phyloP scores from a whole-genome alignment of 2,888 invertebrate species.

The Prosapia bicincta region DNA sequence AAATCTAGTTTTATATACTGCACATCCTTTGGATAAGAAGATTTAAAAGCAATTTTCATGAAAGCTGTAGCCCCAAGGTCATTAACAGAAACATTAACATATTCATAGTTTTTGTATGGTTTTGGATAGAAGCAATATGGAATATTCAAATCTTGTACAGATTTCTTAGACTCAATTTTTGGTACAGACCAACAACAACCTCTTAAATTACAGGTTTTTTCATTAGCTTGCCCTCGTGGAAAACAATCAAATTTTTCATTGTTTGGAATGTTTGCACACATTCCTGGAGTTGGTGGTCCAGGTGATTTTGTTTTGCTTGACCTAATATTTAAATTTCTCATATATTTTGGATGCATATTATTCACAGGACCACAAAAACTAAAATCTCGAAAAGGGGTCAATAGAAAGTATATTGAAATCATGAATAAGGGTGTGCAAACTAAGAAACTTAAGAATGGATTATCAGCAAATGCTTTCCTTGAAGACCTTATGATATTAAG shows the following conservation, averaged over 20 bases:
- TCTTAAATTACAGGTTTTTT: conserved; percentile 33
- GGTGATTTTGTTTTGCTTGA: not conserved
- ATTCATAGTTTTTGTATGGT: conserved; percentile 61
- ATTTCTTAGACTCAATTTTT: conserved; percentile 4
- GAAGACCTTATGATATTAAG: not conserved
- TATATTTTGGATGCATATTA: not conserved
- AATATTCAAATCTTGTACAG: conserved; percentile 42
- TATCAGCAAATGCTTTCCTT: not conserved
- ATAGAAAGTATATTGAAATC: not conserved
- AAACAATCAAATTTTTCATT: conserved; percentile 39
- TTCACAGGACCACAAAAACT: too few species aligned
- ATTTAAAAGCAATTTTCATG: conserved; percentile 53
- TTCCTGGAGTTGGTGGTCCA: not conserved
- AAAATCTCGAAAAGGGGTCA: not conserved
- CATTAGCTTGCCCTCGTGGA: conserved; percentile 34
- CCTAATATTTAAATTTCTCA: not conserved
- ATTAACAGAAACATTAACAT: conserved; percentile 58
- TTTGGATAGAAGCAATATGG: conserved; percentile 74
- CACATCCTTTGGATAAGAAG: conserved; percentile 65
- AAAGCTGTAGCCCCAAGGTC: conserved; percentile 58
- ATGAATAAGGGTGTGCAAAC: not conserved
- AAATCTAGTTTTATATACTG: conserved; percentile 57
- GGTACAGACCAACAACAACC: conserved; percentile 39
- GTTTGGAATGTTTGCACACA: conserved; percentile 31
- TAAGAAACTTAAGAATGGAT: not conserved